Percentiles rank a stretch among this genome's conserved stretches.
Evolutionary conservation across 2,797 vertebrate species (phyloP).

Genomic region (Molossus molossus): DNA sequence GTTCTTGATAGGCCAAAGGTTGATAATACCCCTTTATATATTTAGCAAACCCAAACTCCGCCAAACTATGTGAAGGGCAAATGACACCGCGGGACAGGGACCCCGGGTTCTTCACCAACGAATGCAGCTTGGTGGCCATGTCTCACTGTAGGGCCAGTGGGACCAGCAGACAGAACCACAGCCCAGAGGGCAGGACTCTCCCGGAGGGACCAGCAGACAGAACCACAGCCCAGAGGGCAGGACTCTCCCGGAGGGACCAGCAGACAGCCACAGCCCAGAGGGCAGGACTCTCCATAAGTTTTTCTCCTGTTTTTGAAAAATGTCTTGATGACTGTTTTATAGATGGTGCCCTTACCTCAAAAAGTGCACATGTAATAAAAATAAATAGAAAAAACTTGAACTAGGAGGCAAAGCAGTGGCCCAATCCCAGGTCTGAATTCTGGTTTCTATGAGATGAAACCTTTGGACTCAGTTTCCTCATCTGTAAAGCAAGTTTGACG

Average conservation of each 20-base stretch:
- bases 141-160: neutral
- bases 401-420: neutral
- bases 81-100: neutral
- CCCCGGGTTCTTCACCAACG: neutral
- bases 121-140: neutral
- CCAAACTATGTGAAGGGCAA: neutral
- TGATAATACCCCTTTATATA: neutral
- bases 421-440: neutral
- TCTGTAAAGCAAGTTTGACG: slow-evolving; percentile 18
- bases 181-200: neutral
- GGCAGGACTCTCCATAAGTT: neutral
- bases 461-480: slow-evolving; percentile 21
- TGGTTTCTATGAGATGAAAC: neutral
- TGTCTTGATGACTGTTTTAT: neutral
- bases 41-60: neutral
- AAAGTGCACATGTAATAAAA: neutral
- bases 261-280: no score
- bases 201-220: no score
- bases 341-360: neutral
- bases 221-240: no score
- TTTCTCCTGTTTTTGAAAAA: slow-evolving; percentile 22
- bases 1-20: neutral
- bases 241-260: no score
- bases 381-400: neutral
- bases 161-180: neutral